Evolutionary conservation across 2,797 vertebrate genomes (phyloP), one percentile per base, ranked within the genome.

Genomic region (Selene dorsalis): DNA sequence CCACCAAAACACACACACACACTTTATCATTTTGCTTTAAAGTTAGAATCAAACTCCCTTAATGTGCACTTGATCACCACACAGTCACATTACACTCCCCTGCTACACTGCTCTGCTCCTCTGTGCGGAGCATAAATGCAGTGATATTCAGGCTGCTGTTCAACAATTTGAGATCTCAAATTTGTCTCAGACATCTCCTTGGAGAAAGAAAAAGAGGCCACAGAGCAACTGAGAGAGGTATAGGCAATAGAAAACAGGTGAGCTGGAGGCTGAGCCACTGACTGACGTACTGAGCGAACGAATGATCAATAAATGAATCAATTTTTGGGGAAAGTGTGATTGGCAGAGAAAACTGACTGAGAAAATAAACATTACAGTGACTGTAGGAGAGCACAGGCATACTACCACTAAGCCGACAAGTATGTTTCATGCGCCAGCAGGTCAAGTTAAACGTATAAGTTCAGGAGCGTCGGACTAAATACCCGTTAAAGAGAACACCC

Each of bases 291-390:
- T n/a, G 41, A 78, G 59, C 50, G 66, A 82, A 85, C 75, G 59
- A 73, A 63, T 75, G 62, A 84, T 86, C 84, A 70, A 87, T 86
- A 83, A 79, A 82, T 86, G 61, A 85, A 85, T 87, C 71, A 52
- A 61, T 63, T 80, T 63, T 72, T n/a, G 76, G 74, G 41, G 48
- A 60, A 63, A 80, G 70, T 39, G 66, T 83, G 69, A 87, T 47
- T 81, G 80, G 76, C 74, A 70, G 58, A 57, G 24, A 65, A 62
- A 69, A 32, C 71, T 57, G 61, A 50, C 38, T 16, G 45, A 64
- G 56, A 73, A 77, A 72, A 77, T 56, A 66, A 74, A 43, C 14
- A 30, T 45, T 6, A 22, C 14, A 41, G 30, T 35, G 38, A 77
- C 53, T 58, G 38, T 57, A 30, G 59, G 50, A 3, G 38, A 47